A percentile compares a stretch with the other conserved stretches of the same genome.
Conservation (phyloP, 1,140 invertebrate genomes). For the Helicoverpa zea region DNA sequence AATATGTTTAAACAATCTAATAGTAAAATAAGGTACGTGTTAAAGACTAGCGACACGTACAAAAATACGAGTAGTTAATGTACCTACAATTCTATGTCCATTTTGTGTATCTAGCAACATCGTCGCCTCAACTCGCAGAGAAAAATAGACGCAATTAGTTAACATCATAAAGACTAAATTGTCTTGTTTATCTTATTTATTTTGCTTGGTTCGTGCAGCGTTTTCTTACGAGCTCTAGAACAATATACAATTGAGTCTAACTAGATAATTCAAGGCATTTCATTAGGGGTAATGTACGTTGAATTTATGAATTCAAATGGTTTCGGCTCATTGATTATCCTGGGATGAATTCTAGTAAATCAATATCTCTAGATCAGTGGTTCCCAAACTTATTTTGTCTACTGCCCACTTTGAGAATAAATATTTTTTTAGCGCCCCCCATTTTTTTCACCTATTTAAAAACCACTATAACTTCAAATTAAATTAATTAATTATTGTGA, state of each 20-base stretch:
- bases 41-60: too few relatives aligned
- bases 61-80: too few relatives aligned
- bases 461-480: too few relatives aligned
- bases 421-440: too few relatives aligned
- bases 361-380: too few relatives aligned
- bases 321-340: background rate
- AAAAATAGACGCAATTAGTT: conserved; percentile 25
- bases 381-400: too few relatives aligned
- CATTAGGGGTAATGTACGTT: background rate
- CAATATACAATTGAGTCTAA: background rate
- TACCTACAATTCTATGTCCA: background rate
- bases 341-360: background rate
- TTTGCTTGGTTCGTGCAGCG: background rate
- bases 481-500: too few relatives aligned
- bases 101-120: background rate
- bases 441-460: too few relatives aligned
- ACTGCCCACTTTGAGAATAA: too few relatives aligned
- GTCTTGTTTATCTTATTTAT: conserved; percentile 9
- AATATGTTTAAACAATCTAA: too few relatives aligned
- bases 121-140: conserved; percentile 7
- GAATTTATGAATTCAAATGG: conserved; percentile 7
- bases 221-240: background rate
- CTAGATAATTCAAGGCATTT: conserved; percentile 8
- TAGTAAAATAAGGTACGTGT: too few relatives aligned
- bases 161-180: conserved; percentile 15